Evolutionary conservation across 2,888 invertebrate species (phyloP).

Genomic region (Polietes domitor): DNA sequence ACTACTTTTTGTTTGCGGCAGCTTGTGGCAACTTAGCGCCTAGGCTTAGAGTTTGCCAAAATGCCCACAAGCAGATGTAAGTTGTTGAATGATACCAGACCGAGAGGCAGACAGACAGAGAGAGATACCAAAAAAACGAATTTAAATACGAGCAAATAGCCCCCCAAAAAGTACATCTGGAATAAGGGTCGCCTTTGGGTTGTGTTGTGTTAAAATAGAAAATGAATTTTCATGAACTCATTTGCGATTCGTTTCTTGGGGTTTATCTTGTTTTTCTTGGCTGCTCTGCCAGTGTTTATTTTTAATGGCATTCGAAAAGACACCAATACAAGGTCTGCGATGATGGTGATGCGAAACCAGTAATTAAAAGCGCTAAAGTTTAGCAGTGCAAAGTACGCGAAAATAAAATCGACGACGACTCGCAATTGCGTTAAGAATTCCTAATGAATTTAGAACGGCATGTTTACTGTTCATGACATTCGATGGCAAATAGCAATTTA

Average conservation of each 20-base stretch:
- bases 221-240: conserved; percentile 58
- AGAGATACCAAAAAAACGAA: conserved; percentile 2
- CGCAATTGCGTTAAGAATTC: conserved; percentile 2
- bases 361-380: conserved; percentile 37
- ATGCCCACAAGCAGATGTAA: conserved; percentile 23
- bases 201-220: conserved; percentile 44
- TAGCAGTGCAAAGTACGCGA: neutral
- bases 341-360: conserved; percentile 3
- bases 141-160: conserved; percentile 45
- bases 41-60: conserved; percentile 49
- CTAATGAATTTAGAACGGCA: neutral
- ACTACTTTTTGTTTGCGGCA: conserved; percentile 19
- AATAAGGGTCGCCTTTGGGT: conserved; percentile 48
- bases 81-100: neutral
- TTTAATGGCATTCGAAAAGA: conserved; percentile 43
- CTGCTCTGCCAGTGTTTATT: neutral
- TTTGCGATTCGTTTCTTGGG: conserved; percentile 29
- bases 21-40: conserved; percentile 56
- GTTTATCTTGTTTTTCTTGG: neutral
- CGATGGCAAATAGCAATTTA: neutral
- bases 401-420: neutral
- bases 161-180: conserved; percentile 45
- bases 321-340: conserved; percentile 29
- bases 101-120: neutral
- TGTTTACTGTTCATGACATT: neutral